Conservation (phyloP, 2,113 vertebrate species). For the Myocastor coypus region DNA sequence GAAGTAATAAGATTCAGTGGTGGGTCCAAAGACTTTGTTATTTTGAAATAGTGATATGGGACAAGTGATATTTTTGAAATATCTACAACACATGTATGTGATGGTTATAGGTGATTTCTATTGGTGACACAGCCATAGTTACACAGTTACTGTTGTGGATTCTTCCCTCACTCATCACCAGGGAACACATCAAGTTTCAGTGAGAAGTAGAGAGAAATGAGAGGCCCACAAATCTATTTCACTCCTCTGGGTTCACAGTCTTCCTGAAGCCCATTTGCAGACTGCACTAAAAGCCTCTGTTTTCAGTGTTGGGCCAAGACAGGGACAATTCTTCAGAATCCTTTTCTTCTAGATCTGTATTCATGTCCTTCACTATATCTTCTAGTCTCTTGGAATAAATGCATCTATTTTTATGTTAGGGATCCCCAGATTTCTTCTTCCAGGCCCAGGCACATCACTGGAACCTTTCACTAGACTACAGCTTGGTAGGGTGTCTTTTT, state of each 20-base stretch:
- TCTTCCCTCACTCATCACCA: not conserved
- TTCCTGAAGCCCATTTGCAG: not conserved
- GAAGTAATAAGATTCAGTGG: not conserved
- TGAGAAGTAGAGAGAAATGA: not conserved
- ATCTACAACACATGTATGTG: not conserved
- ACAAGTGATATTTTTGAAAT: constrained; percentile 52
- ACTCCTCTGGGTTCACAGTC: not conserved
- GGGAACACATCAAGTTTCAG: not conserved
- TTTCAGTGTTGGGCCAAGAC: not conserved
- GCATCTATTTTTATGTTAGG: not conserved
- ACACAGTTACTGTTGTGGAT: not conserved
- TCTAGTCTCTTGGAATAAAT: not conserved
- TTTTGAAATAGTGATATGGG: constrained; percentile 9
- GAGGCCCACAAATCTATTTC: not conserved
- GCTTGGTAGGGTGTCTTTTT: not conserved
- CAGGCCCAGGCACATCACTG: not conserved
- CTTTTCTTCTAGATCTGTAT: not conserved
- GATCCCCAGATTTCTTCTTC: not conserved
- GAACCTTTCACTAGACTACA: not conserved
- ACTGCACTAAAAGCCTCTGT: not conserved
- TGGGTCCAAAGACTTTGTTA: not conserved
- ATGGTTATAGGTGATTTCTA: constrained; percentile 24
- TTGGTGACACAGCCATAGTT: not conserved
- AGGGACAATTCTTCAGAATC: not conserved
- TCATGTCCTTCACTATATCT: not conserved